A percentile compares a stretch with the other conserved stretches of the same genome.
phyloP scores from a whole-genome alignment of 2,797 vertebrate species.

The Tenualosa thibaudeaui region DNA sequence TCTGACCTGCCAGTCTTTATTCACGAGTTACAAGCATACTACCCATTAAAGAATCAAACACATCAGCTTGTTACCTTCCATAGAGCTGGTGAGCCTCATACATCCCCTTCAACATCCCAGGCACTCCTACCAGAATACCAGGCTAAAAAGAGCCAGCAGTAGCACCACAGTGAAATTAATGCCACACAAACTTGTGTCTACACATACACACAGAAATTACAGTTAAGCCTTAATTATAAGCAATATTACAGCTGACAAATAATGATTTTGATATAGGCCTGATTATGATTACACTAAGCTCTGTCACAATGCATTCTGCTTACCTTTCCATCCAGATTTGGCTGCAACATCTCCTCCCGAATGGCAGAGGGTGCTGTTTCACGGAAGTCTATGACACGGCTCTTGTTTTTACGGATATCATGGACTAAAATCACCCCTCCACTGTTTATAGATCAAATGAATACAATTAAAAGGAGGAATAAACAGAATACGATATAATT shows the following conservation, averaged over 20 bases:
- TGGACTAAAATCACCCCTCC: constrained; percentile 97
- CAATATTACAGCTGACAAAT: no score
- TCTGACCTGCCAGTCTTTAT: no score
- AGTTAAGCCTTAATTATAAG: no score
- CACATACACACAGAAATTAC: background rate
- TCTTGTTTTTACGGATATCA: constrained; percentile 90
- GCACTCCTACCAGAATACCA: constrained; percentile 90
- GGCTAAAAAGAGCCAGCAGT: constrained; percentile 70
- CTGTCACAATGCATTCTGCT: constrained; percentile 24
- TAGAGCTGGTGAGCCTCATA: constrained; percentile 90
- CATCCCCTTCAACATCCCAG: constrained; percentile 92
- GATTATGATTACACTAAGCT: no score
- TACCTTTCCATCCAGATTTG: constrained; percentile 80
- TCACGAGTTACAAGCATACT: background rate
- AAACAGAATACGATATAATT: background rate
- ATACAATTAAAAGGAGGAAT: background rate
- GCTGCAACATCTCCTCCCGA: constrained; percentile 76
- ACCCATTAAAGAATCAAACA: background rate
- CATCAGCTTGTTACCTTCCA: constrained; percentile 79
- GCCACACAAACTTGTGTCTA: background rate
- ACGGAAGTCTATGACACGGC: constrained; percentile 91
- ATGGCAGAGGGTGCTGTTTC: constrained; percentile 88
- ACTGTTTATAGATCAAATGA: constrained; percentile 63
- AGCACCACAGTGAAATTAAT: background rate
- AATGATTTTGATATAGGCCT: no score